Evolutionary conservation across 2,113 vertebrate species (phyloP).

Genomic region (Daboia siamensis): DNA sequence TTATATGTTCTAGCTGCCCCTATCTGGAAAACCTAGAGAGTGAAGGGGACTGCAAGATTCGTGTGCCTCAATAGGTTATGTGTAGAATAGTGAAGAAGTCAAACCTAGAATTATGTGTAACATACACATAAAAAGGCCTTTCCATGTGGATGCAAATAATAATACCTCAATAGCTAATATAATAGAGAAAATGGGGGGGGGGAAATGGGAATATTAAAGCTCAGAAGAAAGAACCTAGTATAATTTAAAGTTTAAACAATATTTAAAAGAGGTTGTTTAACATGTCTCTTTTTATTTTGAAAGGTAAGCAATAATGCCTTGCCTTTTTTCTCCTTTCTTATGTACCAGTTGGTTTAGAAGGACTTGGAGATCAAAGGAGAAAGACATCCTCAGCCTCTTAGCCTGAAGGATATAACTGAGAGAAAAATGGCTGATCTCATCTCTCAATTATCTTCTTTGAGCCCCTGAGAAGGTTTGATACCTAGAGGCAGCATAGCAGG

Average conservation of each 20-base stretch:
- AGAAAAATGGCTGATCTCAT: not conserved
- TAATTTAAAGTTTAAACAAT: not conserved
- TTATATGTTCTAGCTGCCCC: not conserved
- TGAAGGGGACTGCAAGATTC: too few species aligned
- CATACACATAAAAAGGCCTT: not conserved
- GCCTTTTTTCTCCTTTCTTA: not conserved
- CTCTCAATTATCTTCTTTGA: not conserved
- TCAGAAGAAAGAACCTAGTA: not conserved
- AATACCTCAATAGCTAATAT: not conserved
- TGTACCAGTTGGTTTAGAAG: not conserved
- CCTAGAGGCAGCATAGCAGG: not conserved
- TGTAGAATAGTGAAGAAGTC: too few species aligned
- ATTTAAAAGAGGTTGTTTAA: not conserved
- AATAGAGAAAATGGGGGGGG: not conserved
- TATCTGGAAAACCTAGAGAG: too few species aligned
- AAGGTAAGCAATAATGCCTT: not conserved
- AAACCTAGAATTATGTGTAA: too few species aligned
- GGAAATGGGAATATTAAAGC: not conserved
- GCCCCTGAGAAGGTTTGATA: not conserved
- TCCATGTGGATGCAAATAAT: not conserved
- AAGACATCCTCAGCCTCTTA: not conserved
- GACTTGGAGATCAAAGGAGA: not conserved
- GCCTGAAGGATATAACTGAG: not conserved
- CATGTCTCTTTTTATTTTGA: not conserved
- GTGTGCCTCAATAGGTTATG: too few species aligned